A percentile compares a stretch with the other conserved stretches of the same genome.
These are phyloP conservation scores for Daubentonia madagascariensis DNA, from an alignment of 2,113 vertebrate genomes.

Conservation along the genomic window DNA sequence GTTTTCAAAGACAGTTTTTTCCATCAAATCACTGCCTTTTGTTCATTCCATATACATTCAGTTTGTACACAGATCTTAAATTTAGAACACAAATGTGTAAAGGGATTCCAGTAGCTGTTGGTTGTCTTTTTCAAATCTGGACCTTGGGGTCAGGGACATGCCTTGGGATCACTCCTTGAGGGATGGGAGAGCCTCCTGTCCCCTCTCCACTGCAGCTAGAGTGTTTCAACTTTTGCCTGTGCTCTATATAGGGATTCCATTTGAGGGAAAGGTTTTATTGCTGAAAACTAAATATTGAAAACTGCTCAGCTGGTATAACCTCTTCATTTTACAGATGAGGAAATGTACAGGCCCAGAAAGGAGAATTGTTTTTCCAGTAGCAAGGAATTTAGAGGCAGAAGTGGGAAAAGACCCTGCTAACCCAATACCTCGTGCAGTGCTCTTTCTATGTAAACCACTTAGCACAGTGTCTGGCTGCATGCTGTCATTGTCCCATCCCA, in stretches of 20 bases:
- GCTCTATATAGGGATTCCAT: neutral
- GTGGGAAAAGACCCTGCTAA: neutral
- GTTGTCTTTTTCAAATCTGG: neutral
- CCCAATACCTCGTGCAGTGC: rapidly evolving
- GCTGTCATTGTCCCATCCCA: neutral
- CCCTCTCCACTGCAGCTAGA: neutral
- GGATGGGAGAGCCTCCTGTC: rapidly evolving
- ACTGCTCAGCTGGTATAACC: neutral
- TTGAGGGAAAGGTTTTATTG: neutral
- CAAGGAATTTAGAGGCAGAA: neutral
- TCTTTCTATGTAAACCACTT: neutral
- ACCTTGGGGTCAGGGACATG: neutral
- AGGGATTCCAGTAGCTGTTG: neutral
- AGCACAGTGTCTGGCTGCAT: rapidly evolving
- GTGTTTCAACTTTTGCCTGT: neutral
- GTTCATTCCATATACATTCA: rapidly evolving
- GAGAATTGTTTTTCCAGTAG: neutral
- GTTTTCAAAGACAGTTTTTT: neutral
- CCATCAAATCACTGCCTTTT: neutral
- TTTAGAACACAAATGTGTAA: neutral
- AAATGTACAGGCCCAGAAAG: neutral
- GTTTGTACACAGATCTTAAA: neutral
- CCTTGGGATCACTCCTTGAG: neutral
- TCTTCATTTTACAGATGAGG: neutral
- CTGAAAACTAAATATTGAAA: neutral